Conservation (phyloP, 2,113 vertebrate species). For the Callorhinus ursinus region DNA sequence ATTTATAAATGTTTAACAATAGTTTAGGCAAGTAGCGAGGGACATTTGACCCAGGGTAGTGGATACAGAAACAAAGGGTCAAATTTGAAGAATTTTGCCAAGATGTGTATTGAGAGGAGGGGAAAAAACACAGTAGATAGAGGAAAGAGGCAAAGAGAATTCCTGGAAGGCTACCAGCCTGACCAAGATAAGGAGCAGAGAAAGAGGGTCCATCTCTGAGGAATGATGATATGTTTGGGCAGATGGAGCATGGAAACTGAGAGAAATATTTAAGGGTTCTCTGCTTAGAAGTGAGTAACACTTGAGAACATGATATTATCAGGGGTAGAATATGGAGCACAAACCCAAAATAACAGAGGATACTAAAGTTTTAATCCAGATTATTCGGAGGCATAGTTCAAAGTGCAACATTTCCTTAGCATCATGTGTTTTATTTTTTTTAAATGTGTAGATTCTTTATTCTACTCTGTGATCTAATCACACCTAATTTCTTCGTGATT, state of each 20-base stretch:
- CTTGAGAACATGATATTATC: neutral
- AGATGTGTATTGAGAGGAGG: neutral
- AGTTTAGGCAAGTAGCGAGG: neutral
- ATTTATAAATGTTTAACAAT: neutral
- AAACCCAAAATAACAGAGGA: neutral
- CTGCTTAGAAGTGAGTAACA: neutral
- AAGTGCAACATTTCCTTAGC: neutral
- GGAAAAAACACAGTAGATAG: neutral
- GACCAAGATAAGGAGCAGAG: neutral
- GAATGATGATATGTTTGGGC: neutral
- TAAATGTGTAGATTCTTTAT: neutral
- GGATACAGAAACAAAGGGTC: neutral
- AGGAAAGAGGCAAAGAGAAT: neutral
- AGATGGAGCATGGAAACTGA: neutral
- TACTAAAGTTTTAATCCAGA: neutral
- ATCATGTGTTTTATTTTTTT: neutral
- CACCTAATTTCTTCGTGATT: neutral
- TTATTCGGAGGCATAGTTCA: neutral
- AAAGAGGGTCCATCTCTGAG: neutral
- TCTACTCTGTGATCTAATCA: neutral
- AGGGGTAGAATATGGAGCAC: neutral
- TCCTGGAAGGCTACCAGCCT: neutral
- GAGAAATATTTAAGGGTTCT: neutral
- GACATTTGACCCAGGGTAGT: neutral
- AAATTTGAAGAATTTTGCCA: neutral